Evolutionary conservation across 64 coral and sea anemone species (phyloP), one percentile per base, ranked within the genome.

Genomic region (Acropora tenuis): DNA sequence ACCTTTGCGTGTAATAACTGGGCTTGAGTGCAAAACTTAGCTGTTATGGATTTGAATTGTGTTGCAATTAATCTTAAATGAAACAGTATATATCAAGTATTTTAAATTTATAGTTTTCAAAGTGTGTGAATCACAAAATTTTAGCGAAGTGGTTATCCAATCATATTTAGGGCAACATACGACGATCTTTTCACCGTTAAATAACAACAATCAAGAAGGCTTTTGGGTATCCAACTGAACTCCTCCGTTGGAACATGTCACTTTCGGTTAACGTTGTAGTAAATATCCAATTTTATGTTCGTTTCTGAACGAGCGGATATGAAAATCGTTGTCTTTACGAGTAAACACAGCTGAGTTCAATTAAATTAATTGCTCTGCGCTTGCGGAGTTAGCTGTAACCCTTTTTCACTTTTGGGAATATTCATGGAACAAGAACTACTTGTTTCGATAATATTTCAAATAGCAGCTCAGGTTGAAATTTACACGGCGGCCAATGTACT

Each of bases 261-360:
- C 45, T 71, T 71, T 1, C 7, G 17, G 7, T 61, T 57, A n/a
- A 80, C 80, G 66, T 94, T 96, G 92, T 86, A 82, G 88, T 90
- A 80, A 93, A 96, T 30, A 96, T 92, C 87, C 86, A 77, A 84
- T 86, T 91, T 83, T 80, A 13, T 74, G 75, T 71, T 86, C 84
- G 86, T 90, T 93, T 78, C 92, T 52, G 52, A 84, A 89, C 91
- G 52, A 84, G 84, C 91, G 94, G 94, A 96, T 96, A 90, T 93
- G 90, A 90, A 90, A 96, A 91, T 88, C 89, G 90, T 91, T 96
- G 90, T 96, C 89, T 96, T 87, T 89, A 18, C 19, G 90, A 83
- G 47, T 67, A 96, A 93, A 96, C 86, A 96, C 94, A 96, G 94
- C 94, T 96, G 94, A 96, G 85, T 80, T 90, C 67, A 75, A 78